Evolutionary conservation across 2,113 vertebrate species (phyloP), one percentile per base, ranked within the genome.

Genomic region (Cyanocitta stelleri): DNA sequence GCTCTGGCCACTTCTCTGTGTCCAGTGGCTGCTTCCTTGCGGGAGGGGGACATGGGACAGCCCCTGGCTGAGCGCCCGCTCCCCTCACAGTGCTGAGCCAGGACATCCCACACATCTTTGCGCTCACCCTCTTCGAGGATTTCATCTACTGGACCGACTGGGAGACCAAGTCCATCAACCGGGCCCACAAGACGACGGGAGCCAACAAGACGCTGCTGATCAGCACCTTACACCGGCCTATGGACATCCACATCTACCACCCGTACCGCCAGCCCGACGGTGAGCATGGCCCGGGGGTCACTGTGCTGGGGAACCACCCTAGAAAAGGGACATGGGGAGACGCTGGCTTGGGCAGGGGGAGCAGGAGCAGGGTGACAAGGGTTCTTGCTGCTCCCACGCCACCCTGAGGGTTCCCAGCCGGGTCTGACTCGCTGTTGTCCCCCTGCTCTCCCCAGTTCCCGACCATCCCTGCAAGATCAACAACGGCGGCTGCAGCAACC

Each of bases 71-170:
- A 94, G 54, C 0, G 0, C 83, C 75, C 0, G 0, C 48, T 71
- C 23, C 43, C 39, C 52, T 22, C 0, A 0, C 97, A 99, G 99
- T 99, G 91, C 98, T 99, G 89, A 99, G 96, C 97, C 98, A 99
- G 67, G 99, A 99, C 97, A 99, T 99, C 97, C 99, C 99, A 0
- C 99, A 99, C 98, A 99, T 99, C 98, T 99, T 99, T 2, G 99
- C 99, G 0, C 98, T 99, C 98, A 99, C 99, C 14, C 98, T 99
- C 96, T 99, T 99, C 56, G 99, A 99, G 97, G 99, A 99, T 93
- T 99, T 98, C 55, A 99, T 99, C 82, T 99, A 99, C 98, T 99
- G 99, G 99, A 99, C 99, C 0, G 99, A 99, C 98, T 99, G 99
- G 99, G 99, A 99, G 97, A 99, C 99, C 56, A 99, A 99, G 91